Evolutionary conservation across 2,888 invertebrate genomes (phyloP).

Genomic region (Tetranychus truncatus): DNA sequence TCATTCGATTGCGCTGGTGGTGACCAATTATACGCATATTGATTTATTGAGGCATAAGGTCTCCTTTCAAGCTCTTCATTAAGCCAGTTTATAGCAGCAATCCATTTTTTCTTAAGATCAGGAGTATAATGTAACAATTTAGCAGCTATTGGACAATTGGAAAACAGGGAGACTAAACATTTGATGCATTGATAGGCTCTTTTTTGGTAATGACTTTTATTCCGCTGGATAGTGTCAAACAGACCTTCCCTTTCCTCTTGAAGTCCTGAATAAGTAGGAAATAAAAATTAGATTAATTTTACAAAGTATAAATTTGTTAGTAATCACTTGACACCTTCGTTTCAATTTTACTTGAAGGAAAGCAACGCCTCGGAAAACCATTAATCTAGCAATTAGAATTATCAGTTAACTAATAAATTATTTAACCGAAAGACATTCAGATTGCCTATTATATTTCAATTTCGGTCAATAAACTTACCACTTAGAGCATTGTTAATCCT

Average conservation of each 20-base stretch:
- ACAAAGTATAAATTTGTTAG: background rate
- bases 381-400: background rate
- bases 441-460: too few species aligned
- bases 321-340: background rate
- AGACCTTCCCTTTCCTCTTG: conserved; percentile 74
- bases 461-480: conserved; percentile 28
- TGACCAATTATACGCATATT: conserved; percentile 68
- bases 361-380: background rate
- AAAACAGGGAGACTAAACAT: conserved; percentile 74
- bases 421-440: too few species aligned
- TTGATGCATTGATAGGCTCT: conserved; percentile 92
- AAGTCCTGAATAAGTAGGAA: conserved; percentile 37
- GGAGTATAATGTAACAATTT: conserved; percentile 56
- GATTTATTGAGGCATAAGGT: conserved; percentile 28
- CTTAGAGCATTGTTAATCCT: conserved; percentile 81
- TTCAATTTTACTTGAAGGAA: conserved; percentile 14
- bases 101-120: conserved; percentile 68
- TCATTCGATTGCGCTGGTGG: conserved; percentile 86
- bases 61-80: conserved; percentile 66
- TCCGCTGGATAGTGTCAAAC: conserved; percentile 73
- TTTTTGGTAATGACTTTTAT: conserved; percentile 87
- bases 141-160: conserved; percentile 59
- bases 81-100: conserved; percentile 74
- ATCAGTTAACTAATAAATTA: too few species aligned
- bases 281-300: background rate